Conservation (phyloP, 1,140 invertebrate species). For the Micrasema longulum region DNA sequence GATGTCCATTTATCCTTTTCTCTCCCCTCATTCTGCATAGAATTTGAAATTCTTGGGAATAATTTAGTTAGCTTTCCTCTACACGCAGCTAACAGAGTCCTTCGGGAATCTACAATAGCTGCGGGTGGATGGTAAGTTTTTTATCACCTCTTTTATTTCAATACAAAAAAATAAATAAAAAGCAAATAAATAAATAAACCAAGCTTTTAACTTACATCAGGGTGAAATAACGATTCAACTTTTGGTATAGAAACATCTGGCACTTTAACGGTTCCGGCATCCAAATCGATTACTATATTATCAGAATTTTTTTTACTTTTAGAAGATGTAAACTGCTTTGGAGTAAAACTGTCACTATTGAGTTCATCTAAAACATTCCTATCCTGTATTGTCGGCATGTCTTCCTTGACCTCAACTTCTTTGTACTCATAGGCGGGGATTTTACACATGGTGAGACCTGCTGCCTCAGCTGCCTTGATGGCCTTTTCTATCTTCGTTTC, state of each 20-base stretch:
- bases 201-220: constrained; percentile 60
- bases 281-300: constrained; percentile 66
- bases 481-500: constrained; percentile 64
- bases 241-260: constrained; percentile 61
- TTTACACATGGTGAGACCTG: constrained; percentile 65
- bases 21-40: too few species aligned
- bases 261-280: constrained; percentile 63
- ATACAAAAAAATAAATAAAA: too few species aligned
- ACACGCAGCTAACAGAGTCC: too few species aligned
- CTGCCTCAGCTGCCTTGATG: constrained; percentile 66
- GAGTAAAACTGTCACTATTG: constrained; percentile 64
- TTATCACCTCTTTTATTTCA: too few species aligned
- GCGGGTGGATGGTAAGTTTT: too few species aligned
- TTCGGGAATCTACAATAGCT: too few species aligned
- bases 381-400: constrained; percentile 68
- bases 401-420: constrained; percentile 64
- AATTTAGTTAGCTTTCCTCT: too few species aligned
- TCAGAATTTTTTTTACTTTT: constrained; percentile 62
- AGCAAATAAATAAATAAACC: too few species aligned
- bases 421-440: constrained; percentile 66
- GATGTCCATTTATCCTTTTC: too few species aligned
- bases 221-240: constrained; percentile 63
- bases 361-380: constrained; percentile 64
- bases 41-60: too few species aligned
- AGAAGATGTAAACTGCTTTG: constrained; percentile 63